Base-by-base conservation (phyloP, 2,797 vertebrate genomes). In the Podargus strigoides region DNA sequence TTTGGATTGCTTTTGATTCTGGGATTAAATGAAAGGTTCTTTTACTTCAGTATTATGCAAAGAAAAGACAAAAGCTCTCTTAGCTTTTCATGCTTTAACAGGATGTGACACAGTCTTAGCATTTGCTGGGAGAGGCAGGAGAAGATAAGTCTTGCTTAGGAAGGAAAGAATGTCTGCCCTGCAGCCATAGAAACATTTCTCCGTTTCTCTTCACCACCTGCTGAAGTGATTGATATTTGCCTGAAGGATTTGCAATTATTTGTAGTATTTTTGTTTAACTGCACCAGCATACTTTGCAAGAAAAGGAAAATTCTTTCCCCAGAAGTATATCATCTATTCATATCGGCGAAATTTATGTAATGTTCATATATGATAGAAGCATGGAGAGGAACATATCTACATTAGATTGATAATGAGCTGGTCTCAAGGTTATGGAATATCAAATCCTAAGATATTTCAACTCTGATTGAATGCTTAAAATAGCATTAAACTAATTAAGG, bases 151-250 rank as follows among this genome's bases (percentile, higher is more conserved):
- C 89, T 88, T 95, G 68, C 68, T 59, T 47, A 16, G 37, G 74
- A 91, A 90, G 69, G 73, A 87, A 95, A 37, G 89, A 95, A 97
- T 95, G 87, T 82, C 79, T 97, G 89, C 90, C 94, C 95, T 91
- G 89, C 78, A 96, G 96, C 70, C 91, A 95, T 28, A 94, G 87
- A 91, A 95, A 94, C 15, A 1, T 89, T 93, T 84, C 82, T 89
- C 56, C 0, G 0, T 86, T 96, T 91, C 79, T 94, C 79, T 91
- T 90, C 90, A 81, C 52, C 93, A 93, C 90, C 93, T 95, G 89
- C 95, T 90, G 87, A 87, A 93, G 39, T 89, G 88, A 96, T 59
- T 87, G 95, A 90, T 96, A 93, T 80, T 88, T 91, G 96, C 92
- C 87, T 89, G 92, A 88, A 97, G 85, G 85, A 88, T 64, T 67